Base-by-base conservation (phyloP, 1,140 invertebrate species). In the Listronotus bonariensis region DNA sequence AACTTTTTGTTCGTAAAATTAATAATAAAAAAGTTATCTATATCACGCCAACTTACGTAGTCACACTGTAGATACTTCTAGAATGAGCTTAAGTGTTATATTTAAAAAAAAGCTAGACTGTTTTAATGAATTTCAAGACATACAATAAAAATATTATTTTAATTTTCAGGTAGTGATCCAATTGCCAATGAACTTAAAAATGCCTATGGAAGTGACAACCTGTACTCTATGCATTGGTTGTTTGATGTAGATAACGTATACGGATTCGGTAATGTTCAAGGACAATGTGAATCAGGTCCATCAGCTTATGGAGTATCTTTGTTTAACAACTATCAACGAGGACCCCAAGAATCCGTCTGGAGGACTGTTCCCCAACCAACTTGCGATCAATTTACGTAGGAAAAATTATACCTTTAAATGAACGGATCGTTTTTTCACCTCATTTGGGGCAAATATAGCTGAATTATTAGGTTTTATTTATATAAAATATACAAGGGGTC, bases 281-380 rank as follows among this genome's bases (percentile, higher is more conserved):
- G 68, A 38, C 53, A 64, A 20, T 69, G 68, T 49, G 63, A 66
- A 49, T 17, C 31, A 15, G 68, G 68, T 48, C 67, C 67, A 45
- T 38, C 11, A 17, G 43, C 48, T 34, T 17, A n/a, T 14, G 63
- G 64, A n/a, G 54, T 64, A n/a, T 66, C 63, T 32, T 34, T 62
- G 9, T 61, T 63, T 48, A 69, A 69, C 68, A 69, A 65, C 53
- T 69, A 58, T 41, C 68, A 69, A 43, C 63, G 68, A 67, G 68
- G 68, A 34, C 53, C 68, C n/a, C 6, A 58, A 42, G 68, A 69
- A 60, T 69, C 68, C 5, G 64, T 66, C 6, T 69, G 68, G 68
- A 69, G 57, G 36, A 69, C 68, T 15, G 48, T 69, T 55, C 68
- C 68, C 14, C 68, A 69, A 42, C 64, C 68, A 5, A 52, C 58